A percentile compares a stretch with the other conserved stretches of the same genome.
Conservation (phyloP, 1,140 invertebrate genomes). For the Riptortus pedestris region DNA sequence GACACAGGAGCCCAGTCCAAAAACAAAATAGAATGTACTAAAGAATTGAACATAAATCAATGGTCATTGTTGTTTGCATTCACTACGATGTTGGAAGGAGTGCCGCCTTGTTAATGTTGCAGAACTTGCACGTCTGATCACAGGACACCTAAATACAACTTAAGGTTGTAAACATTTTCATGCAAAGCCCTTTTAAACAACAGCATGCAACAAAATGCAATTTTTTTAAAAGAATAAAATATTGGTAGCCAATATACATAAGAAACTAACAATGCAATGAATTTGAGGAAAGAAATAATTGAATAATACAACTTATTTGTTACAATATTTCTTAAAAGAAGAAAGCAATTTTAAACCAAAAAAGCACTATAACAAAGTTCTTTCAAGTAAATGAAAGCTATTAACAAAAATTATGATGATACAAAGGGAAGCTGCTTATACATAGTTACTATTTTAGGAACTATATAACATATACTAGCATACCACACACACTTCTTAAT, state of each 20-base stretch:
- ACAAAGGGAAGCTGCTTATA: too few relatives aligned
- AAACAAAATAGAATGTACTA: background rate
- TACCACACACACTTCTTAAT: too few relatives aligned
- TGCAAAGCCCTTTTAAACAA: slow-evolving; percentile 18
- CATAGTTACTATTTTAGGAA: too few relatives aligned
- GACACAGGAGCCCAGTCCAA: too few relatives aligned
- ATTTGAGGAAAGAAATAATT: background rate
- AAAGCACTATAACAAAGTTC: background rate
- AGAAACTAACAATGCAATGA: too few relatives aligned
- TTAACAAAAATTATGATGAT: too few relatives aligned
- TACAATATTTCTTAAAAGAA: background rate
- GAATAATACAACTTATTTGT: background rate
- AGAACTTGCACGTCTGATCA: slow-evolving; percentile 23
- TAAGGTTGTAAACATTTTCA: too few relatives aligned
- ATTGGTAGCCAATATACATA: too few relatives aligned
- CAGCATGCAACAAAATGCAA: background rate
- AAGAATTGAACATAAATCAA: background rate
- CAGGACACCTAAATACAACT: slow-evolving; percentile 26
- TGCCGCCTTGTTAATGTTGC: slow-evolving; percentile 28
- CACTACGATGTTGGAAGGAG: slow-evolving; percentile 30
- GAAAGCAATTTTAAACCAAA: background rate
- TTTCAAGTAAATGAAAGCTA: too few relatives aligned
- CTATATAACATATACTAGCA: too few relatives aligned
- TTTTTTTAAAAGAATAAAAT: too few relatives aligned
- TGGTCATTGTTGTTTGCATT: slow-evolving; percentile 29